phyloP scores from a whole-genome alignment of 2,888 invertebrate species.

The Acrocera orbiculus region DNA sequence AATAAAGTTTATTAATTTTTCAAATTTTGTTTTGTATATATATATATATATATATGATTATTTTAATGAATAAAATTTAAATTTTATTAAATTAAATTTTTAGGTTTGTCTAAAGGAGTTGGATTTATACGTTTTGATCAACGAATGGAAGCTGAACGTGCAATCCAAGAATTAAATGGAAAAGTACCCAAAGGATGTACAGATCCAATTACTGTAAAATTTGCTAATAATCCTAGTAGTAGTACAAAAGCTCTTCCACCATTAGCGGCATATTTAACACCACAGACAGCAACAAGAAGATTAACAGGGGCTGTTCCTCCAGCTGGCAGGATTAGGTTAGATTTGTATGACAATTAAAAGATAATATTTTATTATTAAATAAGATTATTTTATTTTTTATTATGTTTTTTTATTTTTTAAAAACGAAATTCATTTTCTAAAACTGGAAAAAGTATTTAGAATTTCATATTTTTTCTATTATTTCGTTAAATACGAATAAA shows the following conservation, averaged over 20 bases:
- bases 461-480: background rate
- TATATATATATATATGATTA: too few species aligned
- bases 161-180: slow-evolving; percentile 79
- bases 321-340: slow-evolving; percentile 61
- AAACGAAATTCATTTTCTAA: too few species aligned
- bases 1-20: too few species aligned
- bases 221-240: slow-evolving; percentile 84
- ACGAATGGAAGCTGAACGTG: slow-evolving; percentile 76
- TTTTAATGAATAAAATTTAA: too few species aligned
- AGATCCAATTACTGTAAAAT: slow-evolving; percentile 86
- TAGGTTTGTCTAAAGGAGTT: slow-evolving; percentile 84
- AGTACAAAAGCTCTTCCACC: slow-evolving; percentile 71
- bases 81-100: too few species aligned
- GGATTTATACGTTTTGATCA: slow-evolving; percentile 90
- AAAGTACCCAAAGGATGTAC: slow-evolving; percentile 73
- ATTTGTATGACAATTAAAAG: slow-evolving; percentile 6
- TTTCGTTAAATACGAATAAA: background rate
- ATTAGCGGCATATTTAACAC: slow-evolving; percentile 68
- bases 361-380: too few species aligned
- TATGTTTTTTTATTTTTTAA: too few species aligned
- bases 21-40: too few species aligned
- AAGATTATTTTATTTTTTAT: too few species aligned
- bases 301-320: slow-evolving; percentile 58
- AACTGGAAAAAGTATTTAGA: background rate
- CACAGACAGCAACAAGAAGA: slow-evolving; percentile 60